Evolutionary conservation across 2,113 vertebrate genomes (phyloP).

Genomic region (Psittacus erithacus): DNA sequence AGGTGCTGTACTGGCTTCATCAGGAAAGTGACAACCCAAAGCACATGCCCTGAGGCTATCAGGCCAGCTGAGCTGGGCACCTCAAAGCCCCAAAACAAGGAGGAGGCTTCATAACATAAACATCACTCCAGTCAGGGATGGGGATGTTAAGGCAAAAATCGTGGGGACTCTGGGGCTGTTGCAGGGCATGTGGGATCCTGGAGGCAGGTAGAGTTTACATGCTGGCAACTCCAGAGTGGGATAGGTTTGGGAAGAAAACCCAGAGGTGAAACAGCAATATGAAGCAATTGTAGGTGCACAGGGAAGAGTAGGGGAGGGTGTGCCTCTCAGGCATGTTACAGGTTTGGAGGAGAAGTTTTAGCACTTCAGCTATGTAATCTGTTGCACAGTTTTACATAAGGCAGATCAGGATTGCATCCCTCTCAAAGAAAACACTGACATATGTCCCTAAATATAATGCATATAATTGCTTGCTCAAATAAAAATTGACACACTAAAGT

Average conservation of each 20-base stretch:
- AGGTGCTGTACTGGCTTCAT: neutral
- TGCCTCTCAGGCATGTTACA: neutral
- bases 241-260: neutral
- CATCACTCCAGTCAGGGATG: neutral
- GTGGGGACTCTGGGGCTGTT: fast-evolving
- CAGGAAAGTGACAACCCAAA: neutral
- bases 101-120: neutral
- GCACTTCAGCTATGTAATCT: neutral
- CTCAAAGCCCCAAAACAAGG: neutral
- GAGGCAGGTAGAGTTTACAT: neutral
- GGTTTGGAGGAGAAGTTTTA: neutral
- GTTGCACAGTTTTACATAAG: neutral
- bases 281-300: neutral
- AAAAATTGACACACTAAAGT: neutral
- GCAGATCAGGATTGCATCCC: neutral
- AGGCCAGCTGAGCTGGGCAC: neutral
- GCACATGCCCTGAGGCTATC: neutral
- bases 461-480: neutral
- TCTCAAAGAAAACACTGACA: neutral
- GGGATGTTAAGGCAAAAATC: neutral
- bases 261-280: neutral
- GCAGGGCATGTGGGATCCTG: neutral
- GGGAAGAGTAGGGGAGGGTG: neutral
- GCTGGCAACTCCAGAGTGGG: neutral
- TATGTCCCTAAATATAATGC: neutral